Evolutionary conservation across 1,140 invertebrate species (phyloP), one percentile per base, ranked within the genome.

Genomic region (Frieseomelitta varia): DNA sequence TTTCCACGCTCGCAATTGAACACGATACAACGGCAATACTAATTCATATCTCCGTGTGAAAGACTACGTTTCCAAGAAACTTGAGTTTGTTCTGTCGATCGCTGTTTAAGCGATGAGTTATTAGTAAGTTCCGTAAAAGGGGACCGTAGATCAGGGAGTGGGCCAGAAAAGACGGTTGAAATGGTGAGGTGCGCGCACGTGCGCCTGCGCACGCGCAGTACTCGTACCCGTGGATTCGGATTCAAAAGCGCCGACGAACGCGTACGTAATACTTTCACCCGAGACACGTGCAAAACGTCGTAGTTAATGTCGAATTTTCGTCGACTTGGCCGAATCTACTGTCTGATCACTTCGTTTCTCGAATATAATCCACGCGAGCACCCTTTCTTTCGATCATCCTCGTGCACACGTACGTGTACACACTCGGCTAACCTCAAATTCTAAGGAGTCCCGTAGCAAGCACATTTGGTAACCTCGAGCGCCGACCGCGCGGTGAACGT

Each of bases 201-300:
- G 65, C 30, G 4, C 2, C 1, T 1, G 68, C 68, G 34, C 39
- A 21, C 71, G 77, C 65, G 74, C 39, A 24, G 75, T 79, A 27
- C 65, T 87, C 67, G 77, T n/a, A n/a, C 74, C 79, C 27, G 73
- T 51, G 55, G 83, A 85, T 67, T 87, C n/a, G 51, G 30, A 47
- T 79, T 47, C 34, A 77, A 76, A 82, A 56, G 6, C 19, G 30
- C 19, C 27, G 61, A 72, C 27, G 61, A 72, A 30, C 67, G 72
- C 2, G 2, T 58, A 65, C 65, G 69, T 68, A 85, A 84, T 89
- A 89, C 87, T 89, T 89, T 89, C 88, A 89, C 88, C 87, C 24
- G 56, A 55, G 69, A 72, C 85, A 87, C 65, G 74, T 76, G 87
- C 78, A 65, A 87, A 87, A 85, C 67, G 69, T 21, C 67, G 67